Percentiles rank a stretch among this genome's conserved stretches.
These are phyloP conservation scores for Hylia prasina DNA, from an alignment of 2,113 vertebrate genomes.

Conservation along the genomic window DNA sequence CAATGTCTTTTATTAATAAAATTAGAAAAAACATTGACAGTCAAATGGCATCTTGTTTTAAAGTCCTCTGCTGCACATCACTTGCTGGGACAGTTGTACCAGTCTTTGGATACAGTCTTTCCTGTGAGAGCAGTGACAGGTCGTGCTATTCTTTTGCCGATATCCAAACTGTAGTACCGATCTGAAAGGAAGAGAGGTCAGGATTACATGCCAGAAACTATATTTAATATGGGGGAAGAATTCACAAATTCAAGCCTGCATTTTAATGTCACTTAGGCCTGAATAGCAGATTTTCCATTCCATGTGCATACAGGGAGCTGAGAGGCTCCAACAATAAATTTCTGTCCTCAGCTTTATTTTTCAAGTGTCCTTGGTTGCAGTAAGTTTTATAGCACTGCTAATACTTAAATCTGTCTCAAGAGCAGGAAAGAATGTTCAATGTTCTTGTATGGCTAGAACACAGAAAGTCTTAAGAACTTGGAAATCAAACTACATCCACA, in stretches of 20 bases:
- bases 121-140: constrained; percentile 70
- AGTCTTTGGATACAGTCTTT: constrained; percentile 77
- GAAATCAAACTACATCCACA: not conserved
- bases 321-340: not conserved
- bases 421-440: not conserved
- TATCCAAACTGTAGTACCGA: constrained; percentile 82
- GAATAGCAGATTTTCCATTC: not conserved
- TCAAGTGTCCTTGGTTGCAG: not conserved
- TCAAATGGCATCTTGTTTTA: not conserved
- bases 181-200: constrained; percentile 68
- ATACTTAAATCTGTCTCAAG: not conserved
- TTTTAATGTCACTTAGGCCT: not conserved
- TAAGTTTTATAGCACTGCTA: not conserved
- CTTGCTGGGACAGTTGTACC: constrained; percentile 84
- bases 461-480: not conserved
- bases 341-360: not conserved
- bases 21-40: constrained; percentile 59
- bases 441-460: not conserved
- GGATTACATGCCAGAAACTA: not conserved
- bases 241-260: not conserved
- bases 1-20: constrained; percentile 89
- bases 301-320: not conserved
- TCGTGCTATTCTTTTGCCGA: constrained; percentile 74
- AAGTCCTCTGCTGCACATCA: not conserved
- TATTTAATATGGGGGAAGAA: not conserved